Evolutionary conservation across 2,797 vertebrate genomes (phyloP).

Genomic region (Todus mexicanus): DNA sequence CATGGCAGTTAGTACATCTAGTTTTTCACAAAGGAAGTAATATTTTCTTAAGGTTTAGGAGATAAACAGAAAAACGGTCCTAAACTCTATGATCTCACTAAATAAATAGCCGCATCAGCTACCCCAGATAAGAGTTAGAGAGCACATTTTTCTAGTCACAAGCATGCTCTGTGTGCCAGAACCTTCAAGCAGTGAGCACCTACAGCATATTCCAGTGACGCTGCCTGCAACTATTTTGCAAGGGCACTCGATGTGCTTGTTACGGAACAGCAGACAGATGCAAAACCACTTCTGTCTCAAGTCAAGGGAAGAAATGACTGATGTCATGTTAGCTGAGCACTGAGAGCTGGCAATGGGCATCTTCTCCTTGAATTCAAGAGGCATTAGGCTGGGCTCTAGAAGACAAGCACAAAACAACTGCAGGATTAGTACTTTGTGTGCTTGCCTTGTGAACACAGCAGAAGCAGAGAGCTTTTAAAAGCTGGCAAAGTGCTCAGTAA

Average conservation of each 20-base stretch:
- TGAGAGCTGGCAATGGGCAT: background rate
- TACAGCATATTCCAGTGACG: background rate
- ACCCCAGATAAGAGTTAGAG: background rate
- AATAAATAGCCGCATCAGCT: background rate
- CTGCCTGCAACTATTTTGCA: background rate
- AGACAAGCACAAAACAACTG: background rate
- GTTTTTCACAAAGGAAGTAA: background rate
- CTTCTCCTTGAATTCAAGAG: background rate
- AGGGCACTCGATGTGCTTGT: background rate
- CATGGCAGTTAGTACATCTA: background rate
- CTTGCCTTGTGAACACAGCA: background rate
- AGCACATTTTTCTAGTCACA: background rate
- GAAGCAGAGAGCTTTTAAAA: background rate
- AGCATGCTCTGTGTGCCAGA: background rate
- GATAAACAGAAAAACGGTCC: background rate
- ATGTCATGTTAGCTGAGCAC: background rate
- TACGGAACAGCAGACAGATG: background rate
- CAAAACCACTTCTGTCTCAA: background rate
- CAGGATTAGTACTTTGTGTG: background rate
- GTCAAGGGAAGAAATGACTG: background rate
- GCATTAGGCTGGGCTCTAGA: background rate
- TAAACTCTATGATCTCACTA: background rate
- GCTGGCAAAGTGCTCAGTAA: background rate
- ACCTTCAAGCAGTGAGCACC: background rate
- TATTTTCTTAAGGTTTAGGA: background rate